These are phyloP conservation scores for Ichneumon xanthorius DNA, from an alignment of 2,888 invertebrate species.

Conservation along the genomic window DNA sequence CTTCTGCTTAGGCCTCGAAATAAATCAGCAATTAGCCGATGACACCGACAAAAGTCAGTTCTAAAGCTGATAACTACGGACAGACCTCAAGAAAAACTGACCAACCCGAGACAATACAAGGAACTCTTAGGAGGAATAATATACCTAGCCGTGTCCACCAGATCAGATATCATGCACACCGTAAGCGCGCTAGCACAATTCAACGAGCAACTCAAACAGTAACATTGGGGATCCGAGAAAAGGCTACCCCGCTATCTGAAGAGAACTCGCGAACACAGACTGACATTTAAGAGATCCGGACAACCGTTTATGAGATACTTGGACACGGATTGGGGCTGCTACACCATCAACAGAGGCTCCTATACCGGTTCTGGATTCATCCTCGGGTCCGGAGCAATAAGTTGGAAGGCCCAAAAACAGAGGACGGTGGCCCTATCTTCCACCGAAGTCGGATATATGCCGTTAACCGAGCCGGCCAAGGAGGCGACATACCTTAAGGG, in stretches of 20 bases:
- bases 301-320: conserved; percentile 68
- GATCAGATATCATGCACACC: conserved; percentile 71
- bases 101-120: conserved; percentile 20
- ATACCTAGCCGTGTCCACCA: conserved; percentile 63
- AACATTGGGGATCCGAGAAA: conserved; percentile 75
- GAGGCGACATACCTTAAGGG: conserved; percentile 39
- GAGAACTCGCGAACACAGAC: conserved; percentile 68
- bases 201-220: conserved; percentile 54
- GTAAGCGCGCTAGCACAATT: conserved; percentile 66
- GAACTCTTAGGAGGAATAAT: conserved; percentile 68
- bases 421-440: conserved; percentile 63
- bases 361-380: conserved; percentile 68
- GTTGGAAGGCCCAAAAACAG: conserved; percentile 68
- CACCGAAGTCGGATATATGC: too few relatives aligned
- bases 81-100: background rate
- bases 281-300: conserved; percentile 62
- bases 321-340: conserved; percentile 76
- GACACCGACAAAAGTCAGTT: conserved; percentile 38
- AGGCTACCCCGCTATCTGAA: conserved; percentile 75
- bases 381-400: conserved; percentile 55
- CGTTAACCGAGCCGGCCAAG: conserved; percentile 55
- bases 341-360: conserved; percentile 63
- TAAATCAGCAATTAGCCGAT: background rate
- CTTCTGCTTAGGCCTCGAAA: conserved; percentile 61
- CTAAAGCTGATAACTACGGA: background rate